These are phyloP conservation scores for Tetramorium parvispinum DNA, from an alignment of 1,140 invertebrate species.

Conservation along the genomic window DNA sequence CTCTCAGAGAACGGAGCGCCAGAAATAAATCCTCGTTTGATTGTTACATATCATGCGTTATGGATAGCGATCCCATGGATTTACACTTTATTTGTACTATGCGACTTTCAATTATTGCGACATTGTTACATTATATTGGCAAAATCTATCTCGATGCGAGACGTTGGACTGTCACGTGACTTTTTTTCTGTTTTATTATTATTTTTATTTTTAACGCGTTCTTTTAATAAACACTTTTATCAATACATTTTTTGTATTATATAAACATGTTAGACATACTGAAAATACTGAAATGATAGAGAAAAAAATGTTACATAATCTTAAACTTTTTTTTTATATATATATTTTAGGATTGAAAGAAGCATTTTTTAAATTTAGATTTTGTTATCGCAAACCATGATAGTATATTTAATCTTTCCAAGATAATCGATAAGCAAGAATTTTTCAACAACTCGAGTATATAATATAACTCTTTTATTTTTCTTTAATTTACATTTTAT, in stretches of 20 bases:
- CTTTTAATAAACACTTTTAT: not conserved
- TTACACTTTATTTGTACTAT: slow-evolving; percentile 11
- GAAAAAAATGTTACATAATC: not conserved
- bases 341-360: not conserved
- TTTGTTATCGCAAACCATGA: not conserved
- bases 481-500: not conserved
- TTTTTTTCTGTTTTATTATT: not conserved
- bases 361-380: not conserved
- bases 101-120: not conserved
- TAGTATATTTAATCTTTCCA: not conserved
- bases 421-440: not conserved
- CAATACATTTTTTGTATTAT: too few species aligned
- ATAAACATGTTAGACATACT: too few species aligned
- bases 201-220: not conserved
- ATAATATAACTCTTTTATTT: too few species aligned
- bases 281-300: not conserved
- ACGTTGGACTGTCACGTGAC: not conserved
- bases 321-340: not conserved
- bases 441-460: not conserved
- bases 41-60: slow-evolving; percentile 19
- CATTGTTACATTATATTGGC: not conserved
- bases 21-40: slow-evolving; percentile 33
- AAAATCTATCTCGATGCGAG: not conserved
- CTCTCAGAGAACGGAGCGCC: not conserved
- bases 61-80: not conserved